Evolutionary conservation across 2,888 invertebrate genomes (phyloP), one percentile per base, ranked within the genome.

Genomic region (Heterodera filipjevi): DNA sequence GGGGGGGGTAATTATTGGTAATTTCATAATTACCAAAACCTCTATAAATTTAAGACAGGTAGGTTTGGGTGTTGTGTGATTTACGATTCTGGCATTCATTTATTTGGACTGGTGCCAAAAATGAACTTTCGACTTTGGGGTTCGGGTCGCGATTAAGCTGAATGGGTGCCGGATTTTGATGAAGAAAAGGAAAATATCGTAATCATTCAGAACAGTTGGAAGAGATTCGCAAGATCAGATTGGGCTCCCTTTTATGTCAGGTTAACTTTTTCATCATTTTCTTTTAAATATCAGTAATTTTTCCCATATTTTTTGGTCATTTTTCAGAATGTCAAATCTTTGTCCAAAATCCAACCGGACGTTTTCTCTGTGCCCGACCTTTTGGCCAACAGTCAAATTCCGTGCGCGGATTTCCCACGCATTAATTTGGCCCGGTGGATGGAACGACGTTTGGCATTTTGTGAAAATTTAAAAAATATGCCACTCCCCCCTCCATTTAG

Each of bases 191-290:
- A n/a, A n/a, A n/a, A n/a, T n/a, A n/a, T n/a, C n/a, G n/a, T n/a
- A n/a, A n/a, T n/a, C n/a, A n/a, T 73, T 49, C 79, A 85, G 89
- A 85, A 27, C 96, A 96, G 92, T 90, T 96, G 22, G 90, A 91
- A 0, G 94, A 95, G 90, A 93, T 96, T 77, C 92, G 95, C 0
- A 95, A 95, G 90, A 92, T 93, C 0, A 95, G 95, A 0, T 89
- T 96, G 73, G 93, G 95, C 0, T 95, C 95, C 90, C 90, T 95
- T 0, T 90, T 95, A 79, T 96, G 96, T 87, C 94, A 95, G 82
- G 96, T 95, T 90, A 1, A 6, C 27, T 8, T 59, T 59, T n/a
- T 5, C 10, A 27, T 12, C 12, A 10, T 39, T 39, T 12, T 39
- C 39, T 12, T 12, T 39, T 39, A 10, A 10, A 6, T 12, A 39